These are phyloP conservation scores for Anisognathus igniventris DNA, from an alignment of 2,797 vertebrate species.

Conservation along the genomic window DNA sequence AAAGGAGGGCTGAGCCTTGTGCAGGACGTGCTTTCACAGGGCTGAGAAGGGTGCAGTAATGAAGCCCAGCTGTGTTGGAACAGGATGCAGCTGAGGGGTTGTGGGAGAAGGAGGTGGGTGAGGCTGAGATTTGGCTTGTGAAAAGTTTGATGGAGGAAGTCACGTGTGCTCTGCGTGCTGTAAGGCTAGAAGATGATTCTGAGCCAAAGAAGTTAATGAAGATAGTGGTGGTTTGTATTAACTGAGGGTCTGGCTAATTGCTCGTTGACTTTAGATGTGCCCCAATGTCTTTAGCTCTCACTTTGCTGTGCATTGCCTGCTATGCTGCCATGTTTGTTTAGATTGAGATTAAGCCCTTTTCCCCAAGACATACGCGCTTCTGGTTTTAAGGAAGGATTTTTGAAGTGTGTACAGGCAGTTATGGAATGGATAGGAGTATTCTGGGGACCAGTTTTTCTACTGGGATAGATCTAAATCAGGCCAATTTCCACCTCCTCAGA, in stretches of 20 bases:
- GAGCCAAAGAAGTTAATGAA: background rate
- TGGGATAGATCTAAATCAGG: background rate
- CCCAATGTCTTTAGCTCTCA: background rate
- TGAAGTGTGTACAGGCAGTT: background rate
- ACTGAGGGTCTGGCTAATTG: background rate
- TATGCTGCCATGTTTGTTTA: background rate
- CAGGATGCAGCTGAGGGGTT: fast-evolving
- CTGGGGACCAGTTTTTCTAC: background rate
- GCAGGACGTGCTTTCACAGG: background rate
- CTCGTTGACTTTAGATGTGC: background rate
- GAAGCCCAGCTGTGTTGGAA: background rate
- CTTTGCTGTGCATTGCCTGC: background rate
- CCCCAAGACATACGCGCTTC: background rate
- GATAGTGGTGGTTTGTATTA: background rate
- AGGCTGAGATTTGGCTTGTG: background rate
- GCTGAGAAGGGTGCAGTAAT: background rate
- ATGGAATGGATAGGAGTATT: background rate
- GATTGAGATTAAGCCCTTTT: background rate
- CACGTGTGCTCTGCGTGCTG: background rate
- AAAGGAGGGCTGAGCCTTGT: background rate
- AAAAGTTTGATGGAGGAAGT: background rate
- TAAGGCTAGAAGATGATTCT: background rate
- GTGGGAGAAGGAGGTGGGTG: background rate
- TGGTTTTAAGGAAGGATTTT: background rate
- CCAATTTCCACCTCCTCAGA: background rate